Evolutionary conservation across 2,113 vertebrate genomes (phyloP).

Genomic region (Boleophthalmus pectinirostris): DNA sequence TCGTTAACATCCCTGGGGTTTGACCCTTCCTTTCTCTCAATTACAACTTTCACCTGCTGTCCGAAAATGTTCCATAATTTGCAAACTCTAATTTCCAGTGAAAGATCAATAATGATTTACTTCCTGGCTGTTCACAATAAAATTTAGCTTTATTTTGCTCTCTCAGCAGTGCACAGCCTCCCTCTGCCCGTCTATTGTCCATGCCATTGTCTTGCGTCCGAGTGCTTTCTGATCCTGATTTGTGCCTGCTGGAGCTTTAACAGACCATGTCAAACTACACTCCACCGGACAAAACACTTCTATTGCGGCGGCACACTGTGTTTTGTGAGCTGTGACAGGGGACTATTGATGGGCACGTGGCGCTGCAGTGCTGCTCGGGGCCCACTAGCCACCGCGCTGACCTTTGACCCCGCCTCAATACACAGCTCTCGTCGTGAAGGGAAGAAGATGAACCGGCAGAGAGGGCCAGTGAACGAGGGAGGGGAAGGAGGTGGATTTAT

Average conservation of each 20-base stretch:
- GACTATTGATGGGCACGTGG: slow-evolving; percentile 68
- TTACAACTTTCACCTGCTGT: background rate
- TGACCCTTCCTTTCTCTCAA: background rate
- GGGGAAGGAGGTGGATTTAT: slow-evolving; percentile 24
- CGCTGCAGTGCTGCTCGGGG: slow-evolving; percentile 57
- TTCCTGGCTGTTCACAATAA: background rate
- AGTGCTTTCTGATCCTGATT: slow-evolving; percentile 15
- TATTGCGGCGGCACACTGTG: slow-evolving; percentile 45
- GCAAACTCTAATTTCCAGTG: background rate
- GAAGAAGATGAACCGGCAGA: slow-evolving; percentile 27
- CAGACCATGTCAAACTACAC: slow-evolving; percentile 33
- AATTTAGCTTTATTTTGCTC: background rate
- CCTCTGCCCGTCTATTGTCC: slow-evolving; percentile 4
- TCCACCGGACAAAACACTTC: slow-evolving; percentile 40
- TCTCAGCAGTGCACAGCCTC: background rate
- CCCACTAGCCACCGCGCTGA: slow-evolving; percentile 62
- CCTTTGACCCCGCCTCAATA: slow-evolving; percentile 64
- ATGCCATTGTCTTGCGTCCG: slow-evolving; percentile 7
- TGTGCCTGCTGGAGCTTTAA: slow-evolving; percentile 12
- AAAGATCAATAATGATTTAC: slow-evolving; percentile 4
- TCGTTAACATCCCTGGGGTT: no score
- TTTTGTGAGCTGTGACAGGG: slow-evolving; percentile 70
- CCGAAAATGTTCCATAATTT: background rate
- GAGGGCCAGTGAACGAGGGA: slow-evolving; percentile 32
- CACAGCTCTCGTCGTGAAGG: slow-evolving; percentile 53